phyloP scores from a whole-genome alignment of 2,888 invertebrate genomes.

The Capitulum mitella region DNA sequence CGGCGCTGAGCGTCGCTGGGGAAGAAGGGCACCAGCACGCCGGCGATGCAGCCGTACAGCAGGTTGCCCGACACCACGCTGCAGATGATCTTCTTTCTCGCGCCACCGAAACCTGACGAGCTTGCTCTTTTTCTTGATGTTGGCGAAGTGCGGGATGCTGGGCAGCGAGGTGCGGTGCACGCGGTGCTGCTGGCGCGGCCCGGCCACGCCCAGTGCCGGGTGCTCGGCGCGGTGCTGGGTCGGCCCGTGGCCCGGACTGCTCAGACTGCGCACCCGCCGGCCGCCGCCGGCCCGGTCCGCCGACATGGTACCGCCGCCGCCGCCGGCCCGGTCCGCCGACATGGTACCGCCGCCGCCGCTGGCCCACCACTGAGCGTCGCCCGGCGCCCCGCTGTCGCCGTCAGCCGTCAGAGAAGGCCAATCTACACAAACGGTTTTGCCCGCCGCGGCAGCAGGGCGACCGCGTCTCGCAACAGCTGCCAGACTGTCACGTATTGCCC shows the following conservation, averaged over 20 bases:
- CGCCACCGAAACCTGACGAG: not conserved
- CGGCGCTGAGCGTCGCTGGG: not conserved
- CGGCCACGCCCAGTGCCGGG: not conserved
- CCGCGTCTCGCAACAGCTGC: no score
- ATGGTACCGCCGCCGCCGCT: no score
- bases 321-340: no score
- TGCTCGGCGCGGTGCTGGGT: not conserved
- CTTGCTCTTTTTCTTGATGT: not conserved
- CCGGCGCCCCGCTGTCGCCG: no score
- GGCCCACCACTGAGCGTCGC: no score
- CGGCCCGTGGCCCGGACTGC: not conserved
- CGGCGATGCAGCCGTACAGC: not conserved
- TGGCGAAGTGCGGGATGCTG: not conserved
- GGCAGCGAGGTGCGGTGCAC: not conserved
- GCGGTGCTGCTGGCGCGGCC: not conserved
- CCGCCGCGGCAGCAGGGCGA: no score
- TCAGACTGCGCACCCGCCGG: not conserved
- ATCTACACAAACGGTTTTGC: no score
- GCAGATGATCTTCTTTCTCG: conserved; percentile 20
- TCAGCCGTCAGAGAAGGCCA: no score
- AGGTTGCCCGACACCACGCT: not conserved
- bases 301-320: no score
- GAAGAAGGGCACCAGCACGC: conserved; percentile 9
- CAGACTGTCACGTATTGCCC: no score
- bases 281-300: not conserved